Evolutionary conservation across 2,888 invertebrate species (phyloP), one percentile per base, ranked within the genome.

Genomic region (Hipparchia semele): DNA sequence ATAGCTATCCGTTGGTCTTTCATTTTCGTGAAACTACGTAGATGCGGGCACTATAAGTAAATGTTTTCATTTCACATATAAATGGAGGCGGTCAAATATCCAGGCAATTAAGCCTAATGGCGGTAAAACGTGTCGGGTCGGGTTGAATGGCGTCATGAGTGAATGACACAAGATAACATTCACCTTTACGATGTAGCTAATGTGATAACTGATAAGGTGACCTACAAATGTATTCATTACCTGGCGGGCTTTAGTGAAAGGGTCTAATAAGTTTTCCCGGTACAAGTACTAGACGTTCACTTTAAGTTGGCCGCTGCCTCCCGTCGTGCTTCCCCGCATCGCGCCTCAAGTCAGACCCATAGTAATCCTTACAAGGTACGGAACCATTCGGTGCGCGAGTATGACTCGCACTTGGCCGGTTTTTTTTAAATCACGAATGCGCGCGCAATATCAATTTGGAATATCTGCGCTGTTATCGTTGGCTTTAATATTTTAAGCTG

Each of bases 401-500:
- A 2, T 5, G 39, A 39, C 39, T 39, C 39, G 2, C 39, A 39
- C 39, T 39, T 39, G 39, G 39, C 2, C 1, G 39, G 1, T 5
- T 10, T 59, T 59, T 59, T 59, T 59, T 23, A 23, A 23, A 61
- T 33, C 39, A 39, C 39, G n/a, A 60, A 33, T 45, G 1, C 33
- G 12, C 12, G 60, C 6, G 60, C 60, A 12, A 61, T 61, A 13
- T 56, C 2, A 13, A 13, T 56, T 56, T 6, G 8, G 23, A 59
- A 59, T 59, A 58, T 61, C 45, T n/a, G 6, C 39, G 45, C 45
- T 45, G n/a, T 61, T 10, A 46, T 61, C 46, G 62, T 13, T 13
- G 13, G 62, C 61, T 62, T 49, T 49, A 62, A 62, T 62, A 49
- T 62, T 62, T 62, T 49, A 46, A 62, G 62, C 62, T 64, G 62